phyloP scores from a whole-genome alignment of 2,888 invertebrate genomes.

The Ceramica pisi region DNA sequence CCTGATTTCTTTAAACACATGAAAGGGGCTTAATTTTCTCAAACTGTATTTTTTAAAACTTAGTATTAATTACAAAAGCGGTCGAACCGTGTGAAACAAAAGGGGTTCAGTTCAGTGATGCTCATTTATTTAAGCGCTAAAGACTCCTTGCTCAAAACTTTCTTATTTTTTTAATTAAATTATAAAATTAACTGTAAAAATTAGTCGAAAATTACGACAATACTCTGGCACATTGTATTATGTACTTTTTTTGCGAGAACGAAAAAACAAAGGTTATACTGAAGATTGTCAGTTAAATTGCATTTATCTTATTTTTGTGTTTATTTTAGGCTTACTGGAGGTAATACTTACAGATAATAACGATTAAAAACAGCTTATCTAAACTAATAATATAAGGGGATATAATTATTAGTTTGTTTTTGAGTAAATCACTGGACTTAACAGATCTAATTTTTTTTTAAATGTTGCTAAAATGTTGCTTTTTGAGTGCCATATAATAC shows the following conservation, averaged over 20 bases:
- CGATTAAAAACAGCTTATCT: background rate
- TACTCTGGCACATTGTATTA: slow-evolving; percentile 60
- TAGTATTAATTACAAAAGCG: slow-evolving; percentile 73
- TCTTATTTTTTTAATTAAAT: slow-evolving; percentile 74
- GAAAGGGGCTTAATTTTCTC: slow-evolving; percentile 37
- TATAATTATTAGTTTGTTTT: background rate
- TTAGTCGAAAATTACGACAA: slow-evolving; percentile 68
- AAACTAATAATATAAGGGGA: background rate
- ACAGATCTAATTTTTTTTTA: no score
- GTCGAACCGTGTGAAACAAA: slow-evolving; percentile 75
- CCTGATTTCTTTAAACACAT: slow-evolving; percentile 34
- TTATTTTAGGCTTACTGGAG: slow-evolving; percentile 19
- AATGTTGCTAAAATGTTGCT: no score
- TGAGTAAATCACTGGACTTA: no score
- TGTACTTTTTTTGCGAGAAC: slow-evolving; percentile 39
- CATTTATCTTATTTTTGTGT: slow-evolving; percentile 33
- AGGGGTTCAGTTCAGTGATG: slow-evolving; percentile 72
- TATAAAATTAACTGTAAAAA: slow-evolving; percentile 71
- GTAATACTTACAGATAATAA: slow-evolving; percentile 9
- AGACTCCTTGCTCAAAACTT: slow-evolving; percentile 75
- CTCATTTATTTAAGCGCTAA: slow-evolving; percentile 78
- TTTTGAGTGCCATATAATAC: no score
- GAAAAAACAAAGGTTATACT: slow-evolving; percentile 35
- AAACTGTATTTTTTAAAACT: slow-evolving; percentile 72
- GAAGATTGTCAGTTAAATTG: slow-evolving; percentile 54